A percentile compares a stretch with the other conserved stretches of the same genome.
These are phyloP conservation scores for Ctenodactylus gundi DNA, from an alignment of 2,113 vertebrate genomes.

Conservation along the genomic window DNA sequence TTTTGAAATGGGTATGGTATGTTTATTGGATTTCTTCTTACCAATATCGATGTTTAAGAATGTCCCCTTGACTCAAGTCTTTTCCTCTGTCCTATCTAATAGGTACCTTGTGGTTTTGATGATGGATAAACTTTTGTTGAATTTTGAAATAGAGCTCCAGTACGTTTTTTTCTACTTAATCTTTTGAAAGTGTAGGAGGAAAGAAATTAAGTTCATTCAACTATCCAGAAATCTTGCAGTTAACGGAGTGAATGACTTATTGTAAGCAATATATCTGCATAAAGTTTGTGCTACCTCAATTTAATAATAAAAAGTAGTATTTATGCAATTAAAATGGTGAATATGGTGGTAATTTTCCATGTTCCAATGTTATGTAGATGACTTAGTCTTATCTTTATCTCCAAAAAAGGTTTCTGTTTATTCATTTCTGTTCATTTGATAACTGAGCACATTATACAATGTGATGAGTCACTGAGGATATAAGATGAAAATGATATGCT, in stretches of 20 bases:
- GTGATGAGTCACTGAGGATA: not conserved
- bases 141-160: not conserved
- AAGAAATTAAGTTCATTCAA: not conserved
- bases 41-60: not conserved
- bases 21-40: not conserved
- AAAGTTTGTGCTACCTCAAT: not conserved
- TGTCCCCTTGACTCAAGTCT: not conserved
- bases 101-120: not conserved
- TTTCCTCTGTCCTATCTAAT: not conserved
- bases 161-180: not conserved
- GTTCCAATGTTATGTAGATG: not conserved
- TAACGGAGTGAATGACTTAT: not conserved
- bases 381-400: not conserved
- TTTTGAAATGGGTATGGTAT: not conserved
- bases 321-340: not conserved
- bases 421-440: not conserved
- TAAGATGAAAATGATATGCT: not conserved
- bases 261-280: not conserved
- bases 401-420: not conserved
- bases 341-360: not conserved
- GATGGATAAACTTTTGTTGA: not conserved
- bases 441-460: not conserved
- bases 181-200: not conserved
- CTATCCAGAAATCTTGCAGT: not conserved
- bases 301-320: not conserved